These are phyloP conservation scores for Meloidogyne hapla DNA, from an alignment of 1,140 invertebrate genomes.

Conservation along the genomic window DNA sequence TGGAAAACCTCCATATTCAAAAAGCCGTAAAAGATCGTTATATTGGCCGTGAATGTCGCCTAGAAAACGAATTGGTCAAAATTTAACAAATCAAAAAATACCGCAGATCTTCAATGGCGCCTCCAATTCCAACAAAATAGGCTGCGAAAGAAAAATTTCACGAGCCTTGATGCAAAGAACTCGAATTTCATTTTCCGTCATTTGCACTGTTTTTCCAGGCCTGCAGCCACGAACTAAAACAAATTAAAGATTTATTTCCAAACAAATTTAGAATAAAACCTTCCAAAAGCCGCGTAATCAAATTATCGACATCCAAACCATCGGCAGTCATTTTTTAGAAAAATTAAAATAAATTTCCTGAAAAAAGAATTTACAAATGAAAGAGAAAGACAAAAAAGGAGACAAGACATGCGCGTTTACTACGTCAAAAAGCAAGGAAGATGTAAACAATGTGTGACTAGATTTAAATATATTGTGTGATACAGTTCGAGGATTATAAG, in stretches of 20 bases:
- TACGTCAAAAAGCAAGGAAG: too few relatives aligned
- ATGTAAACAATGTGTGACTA: too few relatives aligned
- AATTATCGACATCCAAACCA: constrained; percentile 86
- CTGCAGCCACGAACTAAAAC: constrained; percentile 68
- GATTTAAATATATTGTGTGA: too few relatives aligned
- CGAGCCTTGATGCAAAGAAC: constrained; percentile 71
- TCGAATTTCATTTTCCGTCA: constrained; percentile 68
- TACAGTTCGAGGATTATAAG: too few relatives aligned
- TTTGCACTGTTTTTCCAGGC: constrained; percentile 60
- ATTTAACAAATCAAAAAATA: constrained; percentile 62
- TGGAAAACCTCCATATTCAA: constrained; percentile 99
- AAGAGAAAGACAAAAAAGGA: background rate
- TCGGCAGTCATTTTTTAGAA: constrained; percentile 72
- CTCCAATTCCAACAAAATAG: constrained; percentile 94
- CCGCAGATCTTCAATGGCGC: constrained; percentile 99
- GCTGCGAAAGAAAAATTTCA: constrained; percentile 98
- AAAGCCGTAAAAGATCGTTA: constrained; percentile 84
- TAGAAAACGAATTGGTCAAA: constrained; percentile 63
- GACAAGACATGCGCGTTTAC: too few relatives aligned
- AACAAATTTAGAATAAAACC: constrained; percentile 68
- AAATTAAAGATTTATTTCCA: background rate
- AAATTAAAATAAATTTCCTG: background rate
- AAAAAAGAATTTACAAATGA: background rate
- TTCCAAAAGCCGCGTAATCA: constrained; percentile 90
- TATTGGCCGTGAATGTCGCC: constrained; percentile 89